These are phyloP conservation scores for Perizoma affinitatum DNA, from an alignment of 2,888 invertebrate species.

Conservation along the genomic window DNA sequence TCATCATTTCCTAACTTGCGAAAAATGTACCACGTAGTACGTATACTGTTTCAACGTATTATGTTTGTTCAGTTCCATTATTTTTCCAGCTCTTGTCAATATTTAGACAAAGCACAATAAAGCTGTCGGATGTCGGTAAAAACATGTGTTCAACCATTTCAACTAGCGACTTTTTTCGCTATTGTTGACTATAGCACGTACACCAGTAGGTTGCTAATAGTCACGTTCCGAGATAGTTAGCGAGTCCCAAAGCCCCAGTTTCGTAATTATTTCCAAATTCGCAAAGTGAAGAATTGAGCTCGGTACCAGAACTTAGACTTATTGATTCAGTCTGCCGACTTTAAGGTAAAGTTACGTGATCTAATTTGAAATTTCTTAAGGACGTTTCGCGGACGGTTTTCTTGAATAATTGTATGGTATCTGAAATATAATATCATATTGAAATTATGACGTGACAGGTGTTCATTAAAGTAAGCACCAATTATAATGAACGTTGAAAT, in stretches of 20 bases:
- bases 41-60: too few species aligned
- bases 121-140: too few species aligned
- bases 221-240: constrained; percentile 41
- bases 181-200: constrained; percentile 11
- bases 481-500: background rate
- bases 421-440: constrained; percentile 26
- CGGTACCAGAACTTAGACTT: constrained; percentile 39
- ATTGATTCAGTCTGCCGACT: constrained; percentile 44
- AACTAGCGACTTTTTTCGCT: background rate
- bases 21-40: too few species aligned
- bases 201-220: constrained; percentile 38
- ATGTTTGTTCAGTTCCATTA: too few species aligned
- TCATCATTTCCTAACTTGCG: too few species aligned
- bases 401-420: constrained; percentile 29
- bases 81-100: too few species aligned
- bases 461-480: constrained; percentile 7
- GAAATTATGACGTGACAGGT: constrained; percentile 14
- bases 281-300: constrained; percentile 40
- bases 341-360: constrained; percentile 43
- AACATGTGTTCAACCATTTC: too few species aligned
- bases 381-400: constrained; percentile 37
- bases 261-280: constrained; percentile 44
- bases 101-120: too few species aligned
- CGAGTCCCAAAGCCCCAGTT: constrained; percentile 29
- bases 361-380: constrained; percentile 41